Evolutionary conservation across 1,140 invertebrate genomes (phyloP).

Genomic region (Caenorhabditis brenneri): DNA sequence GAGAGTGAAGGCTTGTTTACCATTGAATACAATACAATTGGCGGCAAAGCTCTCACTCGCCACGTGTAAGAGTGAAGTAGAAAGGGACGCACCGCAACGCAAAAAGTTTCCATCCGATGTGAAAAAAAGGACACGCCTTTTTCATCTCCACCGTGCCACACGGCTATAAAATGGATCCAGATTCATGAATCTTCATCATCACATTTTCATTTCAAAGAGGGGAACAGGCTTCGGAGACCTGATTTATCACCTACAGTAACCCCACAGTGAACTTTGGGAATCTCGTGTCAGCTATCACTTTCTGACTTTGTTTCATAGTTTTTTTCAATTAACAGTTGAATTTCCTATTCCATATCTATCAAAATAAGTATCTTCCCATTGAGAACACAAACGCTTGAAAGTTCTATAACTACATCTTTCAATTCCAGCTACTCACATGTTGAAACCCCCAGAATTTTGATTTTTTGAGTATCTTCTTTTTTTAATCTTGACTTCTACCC

Average conservation of each 20-base stretch:
- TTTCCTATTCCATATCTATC: too few species aligned
- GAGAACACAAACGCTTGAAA: too few species aligned
- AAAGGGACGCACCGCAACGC: constrained; percentile 21
- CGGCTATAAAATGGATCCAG: constrained; percentile 28
- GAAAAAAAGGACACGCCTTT: background rate
- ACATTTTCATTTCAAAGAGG: background rate
- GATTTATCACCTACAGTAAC: background rate
- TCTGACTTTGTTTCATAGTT: too few species aligned
- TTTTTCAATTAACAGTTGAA: too few species aligned
- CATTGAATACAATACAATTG: constrained; percentile 3
- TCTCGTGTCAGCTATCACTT: too few species aligned
- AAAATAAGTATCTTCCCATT: too few species aligned
- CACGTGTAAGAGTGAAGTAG: constrained; percentile 1
- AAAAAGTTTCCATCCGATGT: constrained; percentile 30
- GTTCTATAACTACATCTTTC: too few species aligned
- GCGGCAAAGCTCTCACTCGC: background rate
- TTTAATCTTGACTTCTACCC: too few species aligned
- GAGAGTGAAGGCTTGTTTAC: constrained; percentile 5
- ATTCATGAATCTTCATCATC: background rate
- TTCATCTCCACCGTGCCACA: background rate
- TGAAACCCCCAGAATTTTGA: too few species aligned
- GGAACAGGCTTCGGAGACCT: background rate
- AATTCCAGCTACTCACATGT: too few species aligned
- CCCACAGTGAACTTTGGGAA: too few species aligned
- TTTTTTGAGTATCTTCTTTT: too few species aligned